Evolutionary conservation across 2,797 vertebrate species (phyloP).

Genomic region (Tolypeutes matacus): DNA sequence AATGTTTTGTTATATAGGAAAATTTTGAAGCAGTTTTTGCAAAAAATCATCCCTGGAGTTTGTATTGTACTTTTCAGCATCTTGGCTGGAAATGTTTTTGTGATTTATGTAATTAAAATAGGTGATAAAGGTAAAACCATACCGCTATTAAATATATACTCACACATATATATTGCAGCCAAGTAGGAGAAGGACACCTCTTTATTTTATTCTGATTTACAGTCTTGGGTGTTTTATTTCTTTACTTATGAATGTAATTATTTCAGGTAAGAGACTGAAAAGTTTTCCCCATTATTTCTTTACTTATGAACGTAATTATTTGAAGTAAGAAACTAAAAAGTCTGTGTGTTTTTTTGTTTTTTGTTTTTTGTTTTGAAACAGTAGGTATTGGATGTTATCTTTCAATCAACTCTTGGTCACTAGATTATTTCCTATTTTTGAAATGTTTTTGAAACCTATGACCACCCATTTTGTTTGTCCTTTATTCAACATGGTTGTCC

Average conservation of each 20-base stretch:
- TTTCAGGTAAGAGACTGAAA: constrained; percentile 84
- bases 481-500: constrained; percentile 74
- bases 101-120: constrained; percentile 83
- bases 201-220: constrained; percentile 77
- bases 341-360: too few species aligned
- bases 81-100: constrained; percentile 82
- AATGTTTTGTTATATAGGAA: constrained; percentile 88
- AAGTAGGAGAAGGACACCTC: constrained; percentile 71
- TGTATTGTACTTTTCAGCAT: constrained; percentile 85
- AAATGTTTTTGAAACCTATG: constrained; percentile 54
- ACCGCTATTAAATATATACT: constrained; percentile 69
- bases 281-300: constrained; percentile 76
- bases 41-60: constrained; percentile 87
- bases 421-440: constrained; percentile 78
- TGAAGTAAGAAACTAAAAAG: constrained; percentile 82
- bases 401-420: constrained; percentile 78
- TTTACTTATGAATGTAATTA: constrained; percentile 81
- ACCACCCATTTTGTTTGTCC: constrained; percentile 22
- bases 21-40: constrained; percentile 88
- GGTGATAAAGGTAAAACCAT: constrained; percentile 77
- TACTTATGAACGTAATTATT: constrained; percentile 83
- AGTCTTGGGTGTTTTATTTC: constrained; percentile 78
- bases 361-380: constrained; percentile 75
- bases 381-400: constrained; percentile 80
- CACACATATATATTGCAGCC: constrained; percentile 33